Evolutionary conservation across 1,140 invertebrate species (phyloP), one percentile per base, ranked within the genome.

Genomic region (Drosophila sulfurigaster): DNA sequence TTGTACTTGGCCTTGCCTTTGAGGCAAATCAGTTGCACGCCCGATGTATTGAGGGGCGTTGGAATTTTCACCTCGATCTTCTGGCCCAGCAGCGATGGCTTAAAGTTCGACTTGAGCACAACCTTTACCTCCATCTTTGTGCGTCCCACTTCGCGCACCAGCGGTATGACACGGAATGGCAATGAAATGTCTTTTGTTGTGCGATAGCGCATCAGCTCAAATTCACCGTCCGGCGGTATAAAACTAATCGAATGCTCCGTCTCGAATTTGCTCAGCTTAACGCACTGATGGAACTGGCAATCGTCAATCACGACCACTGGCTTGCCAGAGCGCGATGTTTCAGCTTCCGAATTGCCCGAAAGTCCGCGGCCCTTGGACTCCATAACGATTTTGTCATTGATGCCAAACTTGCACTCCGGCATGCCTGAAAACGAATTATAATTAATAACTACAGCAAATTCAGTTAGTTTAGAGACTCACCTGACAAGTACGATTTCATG

Each of bases 1-100:
- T 99, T 99, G 93, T 99, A 99, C 92, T 99, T 99, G 1, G 99
- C 99, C 92, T 99, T 99, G 5, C 99, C 99, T 93, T 99, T 99
- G 90, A 99, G 96, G 86, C 99, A 99, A 88, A 99, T 99, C 56
- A 99, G 94, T 91, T 99, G 99, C 5, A 99, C 99, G 5, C 99
- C 99, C 59, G 98, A 99, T 0, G 99, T 99, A 93, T 99, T 99
- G 11, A 99, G 94, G 1, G 99, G 99, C 0, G 99, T 99, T 11
- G 99, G 99, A 79, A 99, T 99, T 92, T 99, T 98, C 2, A 99
- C 98, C 94, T 99, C 99, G 78, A 99, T 99, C 94, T 99, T 99
- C 93, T 99, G 99, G 1, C 99, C 99, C 16, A 99, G 94, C 5
- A 99, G 93, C 0, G 98, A 99, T 0, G 99, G 98, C 93, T 99